Base-by-base conservation (phyloP, 1,140 invertebrate genomes). In the Conus ventricosus region DNA sequence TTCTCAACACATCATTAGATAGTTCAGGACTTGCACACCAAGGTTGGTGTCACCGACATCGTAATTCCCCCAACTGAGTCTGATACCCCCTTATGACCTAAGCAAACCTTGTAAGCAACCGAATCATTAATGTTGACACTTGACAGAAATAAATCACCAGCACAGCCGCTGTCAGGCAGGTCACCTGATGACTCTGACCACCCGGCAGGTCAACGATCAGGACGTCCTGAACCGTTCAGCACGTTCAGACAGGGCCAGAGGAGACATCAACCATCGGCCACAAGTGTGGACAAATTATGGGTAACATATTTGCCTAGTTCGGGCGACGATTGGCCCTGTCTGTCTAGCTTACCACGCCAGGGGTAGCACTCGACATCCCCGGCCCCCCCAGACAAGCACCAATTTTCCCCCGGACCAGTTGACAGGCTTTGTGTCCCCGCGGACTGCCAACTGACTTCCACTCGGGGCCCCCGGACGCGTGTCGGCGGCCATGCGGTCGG, bases 391-490 rank as follows among this genome's bases (percentile, higher is more conserved):
- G 54, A 84, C 82, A 84, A 60, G 82, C 27, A 84, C 23, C 82
- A 84, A 84, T 84, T 84, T 84, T 63, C 55, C 54, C 51, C 60
- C 17, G 60, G 20, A 67, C 23, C 82, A 27, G 55, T 84, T 63
- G 82, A 84, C 82, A 25, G n/a, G 82, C 82, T 84, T 84, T 84
- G 82, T 84, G 25, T 13, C 23, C 81, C 81, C 51, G 5, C 15
- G 17, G 51, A 53, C 51, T n/a, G 5, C 82, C n/a, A 84, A 67
- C 23, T 54, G 25, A 63, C n/a, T 13, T 63, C 11, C 55, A 6
- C 17, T 27, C 13, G 23, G 8, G 20, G n/a, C 27, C 76, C 27
- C 57, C 57, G 8, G 8, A 60, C 57, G 15, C 57, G 15, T 15
- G 15, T 15, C 57, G 8, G 39, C 51, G 53, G 81, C 51, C 51